phyloP scores from a whole-genome alignment of 2,888 invertebrate species.

The Philereme transversata region DNA sequence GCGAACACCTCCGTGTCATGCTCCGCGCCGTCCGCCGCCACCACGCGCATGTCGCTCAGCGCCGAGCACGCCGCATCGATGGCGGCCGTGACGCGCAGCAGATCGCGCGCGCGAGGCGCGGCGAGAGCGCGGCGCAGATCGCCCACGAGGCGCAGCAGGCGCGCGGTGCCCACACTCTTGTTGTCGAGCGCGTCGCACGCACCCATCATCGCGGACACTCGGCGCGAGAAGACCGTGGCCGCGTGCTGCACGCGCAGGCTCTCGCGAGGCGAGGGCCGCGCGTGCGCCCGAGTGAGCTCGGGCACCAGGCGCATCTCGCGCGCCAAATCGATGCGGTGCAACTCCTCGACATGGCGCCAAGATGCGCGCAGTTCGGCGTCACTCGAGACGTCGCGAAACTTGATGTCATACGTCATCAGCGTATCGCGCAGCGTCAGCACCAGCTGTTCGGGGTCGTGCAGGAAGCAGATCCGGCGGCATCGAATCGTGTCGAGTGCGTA shows the following conservation, averaged over 20 bases:
- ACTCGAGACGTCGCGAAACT: constrained; percentile 7
- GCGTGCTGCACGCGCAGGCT: constrained; percentile 11
- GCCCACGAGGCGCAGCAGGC: constrained; percentile 16
- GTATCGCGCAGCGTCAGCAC: constrained; percentile 25
- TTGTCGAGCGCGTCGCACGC: constrained; percentile 5
- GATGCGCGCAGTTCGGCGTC: constrained; percentile 18
- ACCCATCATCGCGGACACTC: constrained; percentile 21
- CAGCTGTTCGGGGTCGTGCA: constrained; percentile 31
- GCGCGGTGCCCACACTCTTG: constrained; percentile 20
- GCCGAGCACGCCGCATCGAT: constrained; percentile 4
- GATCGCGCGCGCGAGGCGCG: constrained; percentile 12
- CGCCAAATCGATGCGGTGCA: constrained; percentile 13
- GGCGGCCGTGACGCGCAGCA: constrained; percentile 5
- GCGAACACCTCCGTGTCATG: constrained; percentile 26
- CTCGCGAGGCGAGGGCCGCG: constrained; percentile 17
- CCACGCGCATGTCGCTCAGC: constrained; percentile 20
- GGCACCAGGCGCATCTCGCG: constrained; percentile 11
- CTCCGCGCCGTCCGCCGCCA: constrained; percentile 19
- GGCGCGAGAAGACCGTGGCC: constrained; percentile 12
- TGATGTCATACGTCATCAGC: constrained; percentile 24
- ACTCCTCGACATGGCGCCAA: constrained; percentile 18
- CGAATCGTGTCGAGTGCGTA: constrained; percentile 4
- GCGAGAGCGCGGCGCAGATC: constrained; percentile 7
- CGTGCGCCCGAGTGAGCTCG: constrained; percentile 14
- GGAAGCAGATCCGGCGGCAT: constrained; percentile 20